Conservation (phyloP, 2,797 vertebrate genomes). For the Acipenser oxyrinchus region DNA sequence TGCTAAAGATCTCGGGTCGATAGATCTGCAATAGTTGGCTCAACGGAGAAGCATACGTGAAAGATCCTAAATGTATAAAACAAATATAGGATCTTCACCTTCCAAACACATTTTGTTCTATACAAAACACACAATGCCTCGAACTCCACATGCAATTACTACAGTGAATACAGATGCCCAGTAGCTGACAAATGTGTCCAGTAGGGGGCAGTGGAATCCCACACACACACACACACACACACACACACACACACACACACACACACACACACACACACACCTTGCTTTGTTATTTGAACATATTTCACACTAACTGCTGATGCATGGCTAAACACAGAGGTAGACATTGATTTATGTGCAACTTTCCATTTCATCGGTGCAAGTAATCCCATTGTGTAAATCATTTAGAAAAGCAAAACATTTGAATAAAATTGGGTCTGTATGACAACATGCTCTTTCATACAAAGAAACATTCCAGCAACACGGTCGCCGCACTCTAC, state of each 20-base stretch:
- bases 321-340: conserved; percentile 55
- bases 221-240: conserved; percentile 23
- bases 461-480: not conserved
- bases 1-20: too few species aligned
- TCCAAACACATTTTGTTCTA: too few species aligned
- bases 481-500: too few species aligned
- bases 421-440: not conserved
- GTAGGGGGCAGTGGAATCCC: conserved; percentile 59
- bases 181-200: not conserved
- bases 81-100: too few species aligned
- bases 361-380: conserved; percentile 70
- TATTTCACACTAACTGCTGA: conserved; percentile 50
- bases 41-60: too few species aligned
- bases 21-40: too few species aligned
- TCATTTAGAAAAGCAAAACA: conserved; percentile 10
- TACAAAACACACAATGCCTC: not conserved
- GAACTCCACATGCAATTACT: not conserved
- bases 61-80: too few species aligned
- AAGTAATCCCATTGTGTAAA: conserved; percentile 24
- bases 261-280: conserved; percentile 29
- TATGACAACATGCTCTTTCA: not conserved
- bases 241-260: conserved; percentile 31
- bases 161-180: not conserved
- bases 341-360: conserved; percentile 68
- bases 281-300: conserved; percentile 60